Evolutionary conservation across 2,797 vertebrate genomes (phyloP), one percentile per base, ranked within the genome.

Genomic region (Trichosurus vulpecula): DNA sequence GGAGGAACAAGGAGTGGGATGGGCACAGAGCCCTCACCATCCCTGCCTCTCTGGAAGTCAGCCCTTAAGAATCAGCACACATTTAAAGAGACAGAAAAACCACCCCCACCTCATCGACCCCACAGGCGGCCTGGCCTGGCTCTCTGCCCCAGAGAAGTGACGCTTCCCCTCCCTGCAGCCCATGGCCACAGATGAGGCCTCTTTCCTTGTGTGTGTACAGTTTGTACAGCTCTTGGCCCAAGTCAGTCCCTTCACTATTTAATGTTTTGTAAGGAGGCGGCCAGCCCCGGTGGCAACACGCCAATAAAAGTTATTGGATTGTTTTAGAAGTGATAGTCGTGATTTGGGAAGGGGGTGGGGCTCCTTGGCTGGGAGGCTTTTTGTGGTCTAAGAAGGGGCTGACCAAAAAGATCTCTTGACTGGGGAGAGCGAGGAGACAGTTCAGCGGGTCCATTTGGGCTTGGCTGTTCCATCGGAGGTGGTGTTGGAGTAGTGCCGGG

Each of bases 281-380:
- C 57, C 92, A 58, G 81, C 81, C 94, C 93, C 52, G 52, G 90
- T 96, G 94, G 92, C 87, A 96, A 0, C 0, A 61, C 94, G 52
- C 90, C 54, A 98, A 98, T 98, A 98, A 90, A 98, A 98, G 87
- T 96, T 41, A 96, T 95, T 93, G 94, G 61, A 81, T 96, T 91
- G 95, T 91, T 97, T 97, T 95, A 91, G 94, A 97, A 41, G 30
- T 55, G 90, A 51, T 94, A 55, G 53, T 51, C 91, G 1, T 97
- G 90, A 41, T 92, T 30, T 92, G 93, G 8, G 87, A 47, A 8
- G 4, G 12, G 0, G 14, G 52, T n/a, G 27, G 1, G 11, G 47
- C 1, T 4, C 92, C 41, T 92, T 3, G 1, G 8, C 10, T 12
- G 11, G 0, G 61, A 61, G 52, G 54, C 51, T 95, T 58, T 51